Conservation (phyloP, 2,113 vertebrate species). For the Urocolius indicus region DNA sequence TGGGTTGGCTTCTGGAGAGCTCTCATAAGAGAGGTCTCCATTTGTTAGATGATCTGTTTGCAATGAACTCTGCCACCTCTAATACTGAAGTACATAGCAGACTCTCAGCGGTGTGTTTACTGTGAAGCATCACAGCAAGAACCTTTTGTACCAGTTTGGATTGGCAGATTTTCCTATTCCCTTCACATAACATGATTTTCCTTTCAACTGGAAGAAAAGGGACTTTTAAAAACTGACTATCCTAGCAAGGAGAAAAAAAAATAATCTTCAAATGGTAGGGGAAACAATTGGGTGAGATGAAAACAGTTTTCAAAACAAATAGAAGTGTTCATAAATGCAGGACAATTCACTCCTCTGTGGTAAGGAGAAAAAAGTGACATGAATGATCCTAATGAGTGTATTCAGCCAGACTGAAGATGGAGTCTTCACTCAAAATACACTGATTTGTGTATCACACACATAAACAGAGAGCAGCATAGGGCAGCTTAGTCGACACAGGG, state of each 20-base stretch:
- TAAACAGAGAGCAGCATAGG: not conserved
- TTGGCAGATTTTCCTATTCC: not conserved
- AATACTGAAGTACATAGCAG: not conserved
- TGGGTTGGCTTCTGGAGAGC: not conserved
- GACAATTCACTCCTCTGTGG: not conserved
- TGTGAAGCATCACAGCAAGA: not conserved
- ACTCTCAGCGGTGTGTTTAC: not conserved
- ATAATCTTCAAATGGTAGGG: not conserved
- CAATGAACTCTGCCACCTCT: not conserved
- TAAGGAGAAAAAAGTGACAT: not conserved
- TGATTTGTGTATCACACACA: not conserved
- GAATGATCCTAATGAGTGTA: not conserved
- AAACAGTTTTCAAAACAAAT: not conserved
- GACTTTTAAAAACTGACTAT: not conserved
- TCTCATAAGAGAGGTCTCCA: not conserved
- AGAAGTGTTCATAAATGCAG: not conserved
- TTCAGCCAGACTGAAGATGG: not conserved
- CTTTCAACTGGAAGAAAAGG: not conserved
- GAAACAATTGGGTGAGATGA: not conserved
- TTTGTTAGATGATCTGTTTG: not conserved
- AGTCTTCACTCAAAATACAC: not conserved
- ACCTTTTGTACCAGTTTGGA: not conserved
- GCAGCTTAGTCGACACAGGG: not conserved
- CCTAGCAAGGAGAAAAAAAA: not conserved
- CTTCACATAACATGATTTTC: fast-evolving